Base-by-base conservation (phyloP, 2,113 vertebrate species). In the Cochlearius cochlearius region DNA sequence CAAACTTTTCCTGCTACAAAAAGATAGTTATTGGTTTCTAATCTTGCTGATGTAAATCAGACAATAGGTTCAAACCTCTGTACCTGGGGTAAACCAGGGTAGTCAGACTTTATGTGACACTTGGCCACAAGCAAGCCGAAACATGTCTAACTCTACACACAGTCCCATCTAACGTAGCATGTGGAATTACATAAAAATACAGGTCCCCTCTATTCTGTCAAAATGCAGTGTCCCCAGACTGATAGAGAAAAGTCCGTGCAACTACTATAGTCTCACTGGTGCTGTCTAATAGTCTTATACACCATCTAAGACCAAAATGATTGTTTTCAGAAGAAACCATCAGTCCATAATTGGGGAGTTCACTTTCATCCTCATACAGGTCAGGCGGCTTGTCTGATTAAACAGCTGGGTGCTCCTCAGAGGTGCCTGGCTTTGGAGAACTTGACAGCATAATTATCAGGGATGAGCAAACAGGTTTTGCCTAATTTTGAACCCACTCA, bases 381-480 rank as follows among this genome's bases (percentile, higher is more conserved):
- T 64, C 68, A 67, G 69, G 47, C 4, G 5, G 56, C 16, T 78
- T 47, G 6, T 78, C 49, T 93, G 23, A 50, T 76, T 64, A 8
- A 68, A 59, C 39, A 78, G 77, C 69, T 75, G 67, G 91, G 27
- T 60, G 49, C 62, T 84, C 58, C 91, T 71, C 41, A 1, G 6
- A 56, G 72, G 82, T 78, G 68, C 66, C 56, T 91, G 92, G 10
- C 88, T 94, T 53, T 76, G 91, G 62, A 86, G 74, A 22, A 69
- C 41, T 43, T 94, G 96, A 85, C 89, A 94, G 27, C 22, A 19
- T 86, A 86, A 96, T 95, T 91, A 76, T 25, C 84, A 88, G 69
- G 59, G 77, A 64, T 58, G 38, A 96, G 77, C 77, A 92, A 91
- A 91, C 77, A 91, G 95, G 77, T 94, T 96, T 92, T 96, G 58